Base-by-base conservation (phyloP, 2,888 invertebrate species). In the Noctuana brunneofusca region DNA sequence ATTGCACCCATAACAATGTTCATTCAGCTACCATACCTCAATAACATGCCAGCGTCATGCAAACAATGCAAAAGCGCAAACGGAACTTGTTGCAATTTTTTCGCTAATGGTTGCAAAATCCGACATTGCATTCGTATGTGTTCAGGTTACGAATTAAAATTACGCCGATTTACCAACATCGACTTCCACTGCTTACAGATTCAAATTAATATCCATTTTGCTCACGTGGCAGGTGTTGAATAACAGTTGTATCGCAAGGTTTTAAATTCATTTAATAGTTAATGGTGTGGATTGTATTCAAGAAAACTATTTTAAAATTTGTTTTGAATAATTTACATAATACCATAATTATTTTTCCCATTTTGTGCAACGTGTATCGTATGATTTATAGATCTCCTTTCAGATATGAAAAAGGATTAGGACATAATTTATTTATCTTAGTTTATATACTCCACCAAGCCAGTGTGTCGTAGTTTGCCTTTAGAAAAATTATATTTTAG, bases 41-140 rank as follows among this genome's bases (percentile, higher is more conserved):
- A 20, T 5, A 48, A 35, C 57, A 35, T 57, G 11, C 35, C 35
- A 18, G n/a, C 46, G 22, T 16, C 35, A 49, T 55, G 54, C 41
- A 41, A 41, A 57, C 57, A 57, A 57, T 57, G 32, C 48, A 35
- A 43, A 58, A 59, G 41, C 52, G 58, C 58, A 52, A 52, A 52
- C 58, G 43, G 58, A 59, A 54, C 48, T 53, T 43, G 35, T 24
- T 60, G 35, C 46, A 54, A 60, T 60, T 60, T 54, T 60, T 60
- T 54, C 32, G 53, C 24, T 48, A 54, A n/a, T 9, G 16, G 12
- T 53, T 54, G 54, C 60, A 50, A 46, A 60, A 60, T 48, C 11
- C 35, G 53, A 60, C 46, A 60, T 54, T 46, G 48, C 52, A 16
- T 30, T 41, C 43, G 52, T 16, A 35, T 20, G 18, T 46, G 46